These are phyloP conservation scores for Scelioninae gen. 1 DNA, from an alignment of 2,888 invertebrate species.

Conservation along the genomic window DNA sequence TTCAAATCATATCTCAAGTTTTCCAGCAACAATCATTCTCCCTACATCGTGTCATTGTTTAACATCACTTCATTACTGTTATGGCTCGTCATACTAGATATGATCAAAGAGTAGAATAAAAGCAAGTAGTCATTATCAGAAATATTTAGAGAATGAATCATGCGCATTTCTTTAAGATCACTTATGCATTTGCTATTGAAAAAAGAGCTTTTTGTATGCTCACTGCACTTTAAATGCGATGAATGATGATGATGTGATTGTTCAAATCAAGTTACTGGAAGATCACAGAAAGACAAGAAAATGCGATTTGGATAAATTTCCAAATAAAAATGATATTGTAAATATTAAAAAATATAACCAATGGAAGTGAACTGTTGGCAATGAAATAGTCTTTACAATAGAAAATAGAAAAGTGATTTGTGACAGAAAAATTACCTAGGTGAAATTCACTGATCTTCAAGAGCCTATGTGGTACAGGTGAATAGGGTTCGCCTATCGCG, in stretches of 20 bases:
- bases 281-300: too few relatives aligned
- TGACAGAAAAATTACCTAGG: too few relatives aligned
- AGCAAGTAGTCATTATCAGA: conserved; percentile 33
- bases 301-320: too few relatives aligned
- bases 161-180: conserved; percentile 28
- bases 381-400: too few relatives aligned
- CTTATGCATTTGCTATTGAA: conserved; percentile 22
- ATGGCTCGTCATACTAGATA: conserved; percentile 48
- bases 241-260: background rate
- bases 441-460: conserved; percentile 11
- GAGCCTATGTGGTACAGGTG: conserved; percentile 42
- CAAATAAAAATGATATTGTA: too few relatives aligned
- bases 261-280: conserved; percentile 4
- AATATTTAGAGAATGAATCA: conserved; percentile 11
- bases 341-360: too few relatives aligned
- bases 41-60: conserved; percentile 57
- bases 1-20: too few relatives aligned
- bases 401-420: too few relatives aligned
- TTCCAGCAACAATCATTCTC: too few relatives aligned
- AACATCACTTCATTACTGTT: conserved; percentile 55
- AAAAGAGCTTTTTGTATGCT: conserved; percentile 22
- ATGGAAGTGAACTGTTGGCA: too few relatives aligned
- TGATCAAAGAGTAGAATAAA: conserved; percentile 51
- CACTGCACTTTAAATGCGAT: conserved; percentile 15
- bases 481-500: conserved; percentile 47